Conservation (phyloP, 2,113 vertebrate species). For the Phrynosoma platyrhinos region DNA sequence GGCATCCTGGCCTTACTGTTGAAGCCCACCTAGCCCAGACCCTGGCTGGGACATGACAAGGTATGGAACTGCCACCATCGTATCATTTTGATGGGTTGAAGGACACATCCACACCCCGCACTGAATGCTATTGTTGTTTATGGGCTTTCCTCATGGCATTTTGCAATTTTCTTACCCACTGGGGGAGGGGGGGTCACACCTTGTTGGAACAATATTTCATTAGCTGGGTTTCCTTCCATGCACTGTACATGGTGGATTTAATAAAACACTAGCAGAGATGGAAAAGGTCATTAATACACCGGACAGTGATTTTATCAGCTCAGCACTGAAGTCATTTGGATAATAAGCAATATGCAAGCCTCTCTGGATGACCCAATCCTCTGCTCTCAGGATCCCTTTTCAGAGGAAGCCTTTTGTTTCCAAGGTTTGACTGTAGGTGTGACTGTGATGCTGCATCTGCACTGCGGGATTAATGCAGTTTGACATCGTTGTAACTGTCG, state of each 20-base stretch:
- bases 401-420: neutral
- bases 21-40: too few relatives aligned
- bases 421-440: too few relatives aligned
- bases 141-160: neutral
- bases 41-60: too few relatives aligned
- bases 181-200: neutral
- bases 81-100: neutral
- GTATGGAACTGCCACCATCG: neutral
- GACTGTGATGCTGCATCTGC: neutral
- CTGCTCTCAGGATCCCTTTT: neutral
- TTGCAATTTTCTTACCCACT: neutral
- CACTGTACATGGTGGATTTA: neutral
- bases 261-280: neutral
- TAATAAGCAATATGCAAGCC: neutral
- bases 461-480: too few relatives aligned
- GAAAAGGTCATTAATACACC: neutral
- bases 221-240: neutral
- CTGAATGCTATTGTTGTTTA: neutral
- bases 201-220: neutral
- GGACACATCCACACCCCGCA: neutral
- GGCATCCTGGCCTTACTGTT: too few relatives aligned
- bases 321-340: neutral
- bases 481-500: too few relatives aligned
- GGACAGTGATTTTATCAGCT: neutral
- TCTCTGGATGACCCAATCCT: neutral